phyloP scores from a whole-genome alignment of 2,113 vertebrate genomes.

The Himantopus leucocephalus region DNA sequence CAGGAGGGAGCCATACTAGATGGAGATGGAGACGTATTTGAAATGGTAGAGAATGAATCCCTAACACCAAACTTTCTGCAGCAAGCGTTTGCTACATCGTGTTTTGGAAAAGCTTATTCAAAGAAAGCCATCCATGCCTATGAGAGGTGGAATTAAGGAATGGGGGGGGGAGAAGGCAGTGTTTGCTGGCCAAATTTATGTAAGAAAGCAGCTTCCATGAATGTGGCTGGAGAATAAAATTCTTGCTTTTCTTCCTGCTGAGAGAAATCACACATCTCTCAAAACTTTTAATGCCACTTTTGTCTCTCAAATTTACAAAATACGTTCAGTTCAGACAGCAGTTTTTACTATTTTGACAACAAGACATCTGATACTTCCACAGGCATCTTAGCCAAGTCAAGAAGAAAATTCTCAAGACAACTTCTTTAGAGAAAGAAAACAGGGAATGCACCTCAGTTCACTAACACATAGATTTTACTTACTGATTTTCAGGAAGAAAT shows the following conservation, averaged over 20 bases:
- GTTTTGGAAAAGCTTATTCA: background rate
- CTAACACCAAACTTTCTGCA: background rate
- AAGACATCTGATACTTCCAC: background rate
- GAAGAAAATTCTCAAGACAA: background rate
- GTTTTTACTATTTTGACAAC: background rate
- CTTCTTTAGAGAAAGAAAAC: background rate
- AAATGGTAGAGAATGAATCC: background rate
- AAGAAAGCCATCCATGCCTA: background rate
- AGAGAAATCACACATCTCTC: background rate
- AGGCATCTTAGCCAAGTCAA: background rate
- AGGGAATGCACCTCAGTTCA: background rate
- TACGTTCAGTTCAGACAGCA: background rate
- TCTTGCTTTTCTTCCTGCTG: background rate
- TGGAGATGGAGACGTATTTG: background rate
- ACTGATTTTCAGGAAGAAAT: background rate
- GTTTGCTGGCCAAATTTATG: background rate
- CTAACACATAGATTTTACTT: background rate
- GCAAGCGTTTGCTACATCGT: background rate
- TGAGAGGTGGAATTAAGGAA: background rate
- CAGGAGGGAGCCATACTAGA: background rate
- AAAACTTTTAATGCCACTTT: background rate
- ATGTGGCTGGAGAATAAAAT: background rate
- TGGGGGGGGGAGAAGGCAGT: too few species aligned
- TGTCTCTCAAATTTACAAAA: background rate
- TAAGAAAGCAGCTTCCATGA: background rate